Conservation (phyloP, 2,113 vertebrate species). For the Aegotheles bennettii region DNA sequence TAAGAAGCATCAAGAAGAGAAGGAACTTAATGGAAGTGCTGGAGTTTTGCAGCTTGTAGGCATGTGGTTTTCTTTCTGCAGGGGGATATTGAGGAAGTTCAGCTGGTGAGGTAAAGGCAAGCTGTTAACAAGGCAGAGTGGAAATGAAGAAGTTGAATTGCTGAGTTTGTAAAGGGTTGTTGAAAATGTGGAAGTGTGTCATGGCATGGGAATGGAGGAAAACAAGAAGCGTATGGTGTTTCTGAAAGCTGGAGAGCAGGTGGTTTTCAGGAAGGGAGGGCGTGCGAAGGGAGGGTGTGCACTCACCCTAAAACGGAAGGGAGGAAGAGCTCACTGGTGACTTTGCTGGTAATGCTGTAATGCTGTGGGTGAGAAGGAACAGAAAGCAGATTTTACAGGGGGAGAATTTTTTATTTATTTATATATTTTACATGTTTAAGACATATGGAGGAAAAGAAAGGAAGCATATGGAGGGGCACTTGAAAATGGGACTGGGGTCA, state of each 20-base stretch:
- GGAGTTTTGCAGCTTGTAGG: not conserved
- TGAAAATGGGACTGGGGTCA: constrained; percentile 37
- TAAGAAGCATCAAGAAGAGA: not conserved
- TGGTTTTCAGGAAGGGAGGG: constrained; percentile 45
- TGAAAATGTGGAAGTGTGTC: constrained; percentile 42
- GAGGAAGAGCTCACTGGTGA: not conserved
- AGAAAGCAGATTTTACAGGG: not conserved
- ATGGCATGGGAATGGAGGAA: constrained; percentile 32
- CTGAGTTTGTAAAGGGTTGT: not conserved
- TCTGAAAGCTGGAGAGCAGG: constrained; percentile 44
- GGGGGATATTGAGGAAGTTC: not conserved
- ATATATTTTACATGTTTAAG: not conserved
- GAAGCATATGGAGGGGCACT: constrained; percentile 48
- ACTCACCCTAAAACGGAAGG: not conserved
- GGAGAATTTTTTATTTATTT: not conserved
- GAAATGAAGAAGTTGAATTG: constrained; percentile 27
- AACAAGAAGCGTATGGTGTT: not conserved
- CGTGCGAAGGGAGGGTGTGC: constrained; percentile 4
- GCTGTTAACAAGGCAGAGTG: not conserved
- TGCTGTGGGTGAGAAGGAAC: not conserved
- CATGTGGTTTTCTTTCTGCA: not conserved
- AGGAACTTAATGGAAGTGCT: not conserved
- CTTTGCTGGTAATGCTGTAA: not conserved
- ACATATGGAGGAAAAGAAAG: constrained; percentile 50
- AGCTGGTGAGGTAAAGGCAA: not conserved